Evolutionary conservation across 2,113 vertebrate genomes (phyloP), one percentile per base, ranked within the genome.

Genomic region (Cettia cetti): DNA sequence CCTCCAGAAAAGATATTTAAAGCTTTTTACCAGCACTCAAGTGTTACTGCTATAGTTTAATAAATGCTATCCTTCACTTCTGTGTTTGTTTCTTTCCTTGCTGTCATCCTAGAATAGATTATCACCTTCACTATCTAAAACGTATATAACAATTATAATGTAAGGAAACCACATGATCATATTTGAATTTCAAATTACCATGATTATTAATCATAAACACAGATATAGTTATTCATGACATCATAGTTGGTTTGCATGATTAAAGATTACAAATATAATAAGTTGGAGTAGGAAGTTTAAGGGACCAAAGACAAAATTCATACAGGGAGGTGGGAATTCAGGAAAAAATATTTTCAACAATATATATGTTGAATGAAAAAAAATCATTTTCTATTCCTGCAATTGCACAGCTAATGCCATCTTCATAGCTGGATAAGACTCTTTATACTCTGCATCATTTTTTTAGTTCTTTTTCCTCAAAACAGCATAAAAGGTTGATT

Each of bases 301-400:
- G 4, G 5, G 14, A 81, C 4, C 20, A 91, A 75, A 71, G 39
- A 33, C 6, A 78, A 84, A 86, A 78, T n/a, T 64, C 27, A 53
- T 27, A 33, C 23, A 53, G 22, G 31, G 49, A 13, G 11, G 21
- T n/a, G 33, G 7, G 21, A 84, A 78, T 70, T 81, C 12, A 87
- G 27, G 57, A 84, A 82, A 82, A 86, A 69, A 21, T n/a, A 30
- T 78, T 71, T 89, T 70, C 19, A 35, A 21, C 28, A 70, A 44
- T 30, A 50, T 27, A 54, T 10, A 33, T 0, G 1, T 4, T 18
- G 26, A 45, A 7, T 0, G 0, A 69, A 80, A 10, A 80, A 40
- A 1, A 6, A 74, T 74, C 0, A 21, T 63, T 90, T 88, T 82
- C 33, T 71, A 11, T 44, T 64, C 44, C 30, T 70, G 21, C 23